Conservation (phyloP, 2,888 invertebrate genomes). For the Thera britannica region DNA sequence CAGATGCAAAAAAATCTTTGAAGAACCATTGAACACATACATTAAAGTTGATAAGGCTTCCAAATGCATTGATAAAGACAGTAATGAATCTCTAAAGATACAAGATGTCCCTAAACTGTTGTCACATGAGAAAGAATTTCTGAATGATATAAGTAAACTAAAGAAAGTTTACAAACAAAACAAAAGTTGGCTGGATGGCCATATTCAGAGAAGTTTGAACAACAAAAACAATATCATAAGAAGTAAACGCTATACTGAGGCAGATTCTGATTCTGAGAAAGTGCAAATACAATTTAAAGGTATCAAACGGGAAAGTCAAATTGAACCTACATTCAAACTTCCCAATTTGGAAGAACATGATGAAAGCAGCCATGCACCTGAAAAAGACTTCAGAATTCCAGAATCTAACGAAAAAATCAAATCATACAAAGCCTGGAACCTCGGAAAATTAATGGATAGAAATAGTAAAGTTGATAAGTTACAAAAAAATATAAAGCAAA, state of each 20-base stretch:
- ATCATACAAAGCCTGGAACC: constrained; percentile 25
- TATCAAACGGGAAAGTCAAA: not conserved
- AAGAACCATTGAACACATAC: constrained; percentile 64
- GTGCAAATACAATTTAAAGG: constrained; percentile 7
- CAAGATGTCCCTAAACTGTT: constrained; percentile 45
- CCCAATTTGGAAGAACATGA: constrained; percentile 16
- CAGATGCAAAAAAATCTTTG: constrained; percentile 75
- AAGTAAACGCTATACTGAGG: constrained; percentile 16
- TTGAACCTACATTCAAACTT: constrained; percentile 16
- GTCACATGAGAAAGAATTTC: constrained; percentile 65
- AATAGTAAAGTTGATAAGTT: constrained; percentile 6
- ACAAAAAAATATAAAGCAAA: constrained; percentile 10
- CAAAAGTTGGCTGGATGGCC: constrained; percentile 73
- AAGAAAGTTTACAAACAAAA: constrained; percentile 71
- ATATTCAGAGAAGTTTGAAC: constrained; percentile 63
- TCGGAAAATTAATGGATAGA: constrained; percentile 12
- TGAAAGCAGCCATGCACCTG: constrained; percentile 1
- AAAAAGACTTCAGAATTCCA: constrained; percentile 23
- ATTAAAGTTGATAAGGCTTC: constrained; percentile 57
- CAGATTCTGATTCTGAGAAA: constrained; percentile 13
- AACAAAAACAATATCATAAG: constrained; percentile 32
- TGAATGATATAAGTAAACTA: constrained; percentile 65
- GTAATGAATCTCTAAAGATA: constrained; percentile 39
- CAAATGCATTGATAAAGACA: constrained; percentile 69
- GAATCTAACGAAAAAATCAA: constrained; percentile 32